phyloP scores from a whole-genome alignment of 2,113 vertebrate genomes.

The Lasiurus borealis region DNA sequence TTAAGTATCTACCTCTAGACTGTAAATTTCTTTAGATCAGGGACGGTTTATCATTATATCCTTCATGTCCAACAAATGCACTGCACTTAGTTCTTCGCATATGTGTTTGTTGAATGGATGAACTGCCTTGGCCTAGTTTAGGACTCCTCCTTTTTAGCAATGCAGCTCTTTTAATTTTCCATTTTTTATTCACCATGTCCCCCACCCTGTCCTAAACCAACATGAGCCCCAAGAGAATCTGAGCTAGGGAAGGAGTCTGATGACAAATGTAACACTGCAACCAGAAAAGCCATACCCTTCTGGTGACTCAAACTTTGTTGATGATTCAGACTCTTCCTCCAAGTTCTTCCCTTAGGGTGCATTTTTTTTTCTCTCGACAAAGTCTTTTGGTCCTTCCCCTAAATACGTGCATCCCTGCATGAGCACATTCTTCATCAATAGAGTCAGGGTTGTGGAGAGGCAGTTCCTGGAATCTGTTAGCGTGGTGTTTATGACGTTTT shows the following conservation, averaged over 20 bases:
- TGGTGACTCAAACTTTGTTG: conserved; percentile 38
- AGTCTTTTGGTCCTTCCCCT: neutral
- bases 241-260: conserved; percentile 9
- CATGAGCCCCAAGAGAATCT: conserved; percentile 21
- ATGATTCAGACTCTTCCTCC: neutral
- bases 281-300: neutral
- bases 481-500: neutral
- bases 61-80: neutral
- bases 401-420: neutral
- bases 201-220: neutral
- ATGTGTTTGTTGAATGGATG: neutral
- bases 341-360: neutral
- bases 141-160: neutral
- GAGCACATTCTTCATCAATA: neutral
- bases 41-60: neutral
- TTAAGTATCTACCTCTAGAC: conserved; percentile 24
- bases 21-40: neutral
- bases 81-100: neutral
- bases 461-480: neutral
- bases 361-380: neutral
- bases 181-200: conserved; percentile 6
- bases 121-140: neutral
- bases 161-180: conserved; percentile 29
- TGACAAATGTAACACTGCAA: conserved; percentile 1
- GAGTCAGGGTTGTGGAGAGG: neutral